Evolutionary conservation across 2,888 invertebrate species (phyloP).

Genomic region (Sepiola atlantica): DNA sequence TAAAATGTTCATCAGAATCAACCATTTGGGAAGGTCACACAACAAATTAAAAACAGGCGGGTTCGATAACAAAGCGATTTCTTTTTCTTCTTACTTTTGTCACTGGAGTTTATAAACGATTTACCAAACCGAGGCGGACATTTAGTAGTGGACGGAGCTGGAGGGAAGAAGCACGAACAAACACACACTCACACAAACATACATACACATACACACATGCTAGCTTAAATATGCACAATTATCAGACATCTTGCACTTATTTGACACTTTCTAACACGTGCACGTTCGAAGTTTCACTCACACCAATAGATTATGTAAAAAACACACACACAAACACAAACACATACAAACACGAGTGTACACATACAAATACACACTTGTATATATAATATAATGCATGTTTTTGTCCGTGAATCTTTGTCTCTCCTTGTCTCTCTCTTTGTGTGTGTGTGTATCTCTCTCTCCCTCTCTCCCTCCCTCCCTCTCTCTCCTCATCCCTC

Average conservation of each 20-base stretch:
- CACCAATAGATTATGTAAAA: background rate
- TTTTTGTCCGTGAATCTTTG: no score
- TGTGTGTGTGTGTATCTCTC: no score
- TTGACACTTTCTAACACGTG: background rate
- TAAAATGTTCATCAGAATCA: background rate
- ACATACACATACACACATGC: background rate
- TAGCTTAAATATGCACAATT: background rate
- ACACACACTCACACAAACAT: background rate
- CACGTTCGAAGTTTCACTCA: background rate
- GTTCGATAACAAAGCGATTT: conserved; percentile 32
- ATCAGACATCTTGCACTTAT: no score
- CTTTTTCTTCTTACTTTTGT: background rate
- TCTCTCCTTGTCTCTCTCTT: no score
- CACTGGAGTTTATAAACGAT: background rate
- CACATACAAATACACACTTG: no score
- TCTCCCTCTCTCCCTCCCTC: no score
- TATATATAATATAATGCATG: no score
- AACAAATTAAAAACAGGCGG: background rate
- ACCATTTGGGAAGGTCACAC: conserved; percentile 32
- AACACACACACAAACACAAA: no score
- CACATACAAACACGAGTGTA: no score
- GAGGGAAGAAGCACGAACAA: background rate
- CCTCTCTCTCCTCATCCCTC: no score
- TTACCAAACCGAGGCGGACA: background rate
- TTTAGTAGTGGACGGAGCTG: no score